Conservation (phyloP, 2,113 vertebrate species). For the Albula goreensis region DNA sequence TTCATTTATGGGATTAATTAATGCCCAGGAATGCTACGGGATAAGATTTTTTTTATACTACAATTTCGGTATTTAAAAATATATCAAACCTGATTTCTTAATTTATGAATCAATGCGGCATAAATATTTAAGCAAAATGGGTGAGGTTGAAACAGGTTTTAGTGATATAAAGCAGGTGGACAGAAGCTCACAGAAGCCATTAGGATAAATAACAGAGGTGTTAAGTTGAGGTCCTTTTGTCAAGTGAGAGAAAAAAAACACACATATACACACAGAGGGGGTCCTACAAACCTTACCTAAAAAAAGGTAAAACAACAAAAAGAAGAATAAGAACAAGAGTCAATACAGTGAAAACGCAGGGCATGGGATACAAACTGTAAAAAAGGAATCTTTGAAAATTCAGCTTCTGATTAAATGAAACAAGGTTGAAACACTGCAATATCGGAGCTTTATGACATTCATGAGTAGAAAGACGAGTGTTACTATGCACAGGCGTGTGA, state of each 20-base stretch:
- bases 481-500: background rate
- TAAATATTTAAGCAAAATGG: background rate
- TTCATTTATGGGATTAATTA: background rate
- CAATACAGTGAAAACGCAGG: constrained; percentile 73
- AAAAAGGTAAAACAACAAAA: constrained; percentile 66
- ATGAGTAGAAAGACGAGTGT: background rate
- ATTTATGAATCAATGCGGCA: background rate
- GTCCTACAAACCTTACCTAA: constrained; percentile 77
- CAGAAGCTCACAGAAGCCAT: background rate
- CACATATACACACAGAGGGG: constrained; percentile 10
- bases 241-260: background rate
- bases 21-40: background rate
- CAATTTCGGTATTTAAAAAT: background rate
- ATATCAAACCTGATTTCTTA: background rate
- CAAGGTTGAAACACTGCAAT: background rate
- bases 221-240: background rate
- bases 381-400: constrained; percentile 48
- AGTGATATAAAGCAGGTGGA: background rate
- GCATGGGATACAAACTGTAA: constrained; percentile 70
- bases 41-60: background rate
- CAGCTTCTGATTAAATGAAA: background rate
- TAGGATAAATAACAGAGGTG: background rate
- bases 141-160: background rate
- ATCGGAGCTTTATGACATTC: background rate
- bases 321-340: constrained; percentile 78